Percentiles rank a stretch among this genome's conserved stretches.
These are phyloP conservation scores for Plecturocebus donacophilus DNA, from an alignment of 2,113 vertebrate species.

Conservation along the genomic window DNA sequence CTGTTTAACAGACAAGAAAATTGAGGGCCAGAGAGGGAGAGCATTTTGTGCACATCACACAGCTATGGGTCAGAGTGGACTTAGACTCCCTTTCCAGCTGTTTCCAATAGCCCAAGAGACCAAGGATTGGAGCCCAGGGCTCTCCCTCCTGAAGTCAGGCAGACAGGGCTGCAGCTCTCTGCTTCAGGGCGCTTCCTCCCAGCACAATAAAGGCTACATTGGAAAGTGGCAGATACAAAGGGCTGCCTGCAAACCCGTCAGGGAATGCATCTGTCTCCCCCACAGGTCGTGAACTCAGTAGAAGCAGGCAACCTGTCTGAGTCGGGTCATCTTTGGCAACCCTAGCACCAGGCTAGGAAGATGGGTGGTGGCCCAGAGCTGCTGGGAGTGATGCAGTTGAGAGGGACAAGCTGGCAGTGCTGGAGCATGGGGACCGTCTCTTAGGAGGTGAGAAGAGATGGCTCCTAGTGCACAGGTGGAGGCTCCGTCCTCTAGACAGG, in stretches of 20 bases:
- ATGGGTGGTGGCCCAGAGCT: neutral
- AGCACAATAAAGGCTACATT: no score
- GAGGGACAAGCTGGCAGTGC: neutral
- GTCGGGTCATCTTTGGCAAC: neutral
- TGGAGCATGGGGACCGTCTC: fast-evolving
- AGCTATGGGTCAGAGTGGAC: neutral
- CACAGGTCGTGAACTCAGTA: fast-evolving
- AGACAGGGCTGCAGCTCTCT: neutral
- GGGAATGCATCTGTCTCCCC: neutral
- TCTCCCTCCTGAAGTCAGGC: neutral
- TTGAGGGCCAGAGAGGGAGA: no score
- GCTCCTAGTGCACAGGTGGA: neutral
- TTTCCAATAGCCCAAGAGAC: neutral
- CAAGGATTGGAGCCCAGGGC: no score
- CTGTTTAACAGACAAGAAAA: neutral
- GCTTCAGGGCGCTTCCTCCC: neutral
- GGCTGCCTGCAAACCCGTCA: neutral
- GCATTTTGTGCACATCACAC: neutral
- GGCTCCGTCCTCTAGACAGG: neutral
- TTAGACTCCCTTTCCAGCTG: neutral
- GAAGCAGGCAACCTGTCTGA: neutral
- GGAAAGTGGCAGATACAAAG: neutral
- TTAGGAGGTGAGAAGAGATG: neutral
- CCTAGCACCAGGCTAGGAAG: neutral
- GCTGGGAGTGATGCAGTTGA: no score